Evolutionary conservation across 30 jellyfish, hydroid and myxozoan genomes (phyloP), one percentile per base, ranked within the genome.

Genomic region (Sanderia malayensis): DNA sequence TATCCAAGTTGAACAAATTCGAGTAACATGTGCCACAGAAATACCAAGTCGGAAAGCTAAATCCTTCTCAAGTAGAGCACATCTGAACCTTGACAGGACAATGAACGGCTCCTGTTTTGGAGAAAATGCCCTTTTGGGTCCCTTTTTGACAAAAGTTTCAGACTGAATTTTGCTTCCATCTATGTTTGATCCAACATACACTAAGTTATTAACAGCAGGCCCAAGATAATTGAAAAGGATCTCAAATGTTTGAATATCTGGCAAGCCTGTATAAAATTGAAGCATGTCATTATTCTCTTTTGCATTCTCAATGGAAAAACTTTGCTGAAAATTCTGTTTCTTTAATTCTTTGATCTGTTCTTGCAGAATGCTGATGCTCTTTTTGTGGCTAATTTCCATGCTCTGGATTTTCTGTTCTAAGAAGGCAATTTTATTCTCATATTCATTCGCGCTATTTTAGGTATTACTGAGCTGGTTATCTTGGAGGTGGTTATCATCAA

Each of bases 251-350:
- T 3, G 7, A 25, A 3, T 23, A 17, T 34, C 58, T 65, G 58
- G 28, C 58, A 65, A 65, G 58, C 78, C 78, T 3, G 78, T 65
- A 19, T 65, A 65, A 17, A 65, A 65, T 27, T 65, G 31, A 17
- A 65, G 37, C 58, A 26, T 34, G 17, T 34, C 11, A 0, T 65
- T 10, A n/a, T 27, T 65, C 4, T 65, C 63, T 65, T 65, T 65
- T 9, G 37, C 26, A 55, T 19, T 18, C 8, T 55, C 31, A 55
- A 55, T 19, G 9, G 68, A 6, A 21, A 55, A 55, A 10, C 26
- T 55, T 8, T 19, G 31, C 10, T 10, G 8, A 55, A 24, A 19
- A 8, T 19, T 24, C 19, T 55, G 9, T 8, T 19, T 18, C 22
- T 55, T 24, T 19, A 55, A 8, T 18, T 55, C 30, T 18, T 19